Percentiles rank a stretch among this genome's conserved stretches.
Conservation (phyloP, 2,797 vertebrate species). For the Tolypeutes matacus region DNA sequence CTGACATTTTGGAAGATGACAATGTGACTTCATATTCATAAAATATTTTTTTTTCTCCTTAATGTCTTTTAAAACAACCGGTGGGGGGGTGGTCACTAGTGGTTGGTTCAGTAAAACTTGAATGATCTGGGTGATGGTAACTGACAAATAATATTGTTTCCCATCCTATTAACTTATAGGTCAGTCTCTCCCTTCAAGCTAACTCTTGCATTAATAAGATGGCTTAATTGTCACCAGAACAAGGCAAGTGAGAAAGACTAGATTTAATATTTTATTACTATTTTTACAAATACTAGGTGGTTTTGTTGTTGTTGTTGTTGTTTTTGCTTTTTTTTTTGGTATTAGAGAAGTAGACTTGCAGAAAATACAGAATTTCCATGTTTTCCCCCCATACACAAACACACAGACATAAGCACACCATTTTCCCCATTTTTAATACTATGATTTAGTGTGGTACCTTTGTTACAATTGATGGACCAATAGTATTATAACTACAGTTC, state of each 20-base stretch:
- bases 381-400: too few relatives aligned
- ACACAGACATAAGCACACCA: too few relatives aligned
- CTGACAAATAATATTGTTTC: slow-evolving; percentile 1
- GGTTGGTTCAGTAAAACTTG: slow-evolving; percentile 2
- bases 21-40: slow-evolving; percentile 50
- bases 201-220: slow-evolving; percentile 51
- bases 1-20: not conserved
- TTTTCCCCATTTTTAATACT: too few relatives aligned
- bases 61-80: slow-evolving; percentile 5
- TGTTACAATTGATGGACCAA: too few relatives aligned
- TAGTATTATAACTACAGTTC: too few relatives aligned
- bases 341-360: too few relatives aligned
- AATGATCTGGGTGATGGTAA: slow-evolving; percentile 25
- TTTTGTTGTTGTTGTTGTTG: too few relatives aligned
- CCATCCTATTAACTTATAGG: slow-evolving; percentile 42
- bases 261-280: not conserved
- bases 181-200: not conserved
- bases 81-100: not conserved
- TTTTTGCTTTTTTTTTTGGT: too few relatives aligned
- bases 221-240: slow-evolving; percentile 63
- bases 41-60: not conserved
- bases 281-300: too few relatives aligned
- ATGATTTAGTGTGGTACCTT: too few relatives aligned
- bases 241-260: slow-evolving; percentile 35
- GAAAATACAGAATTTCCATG: too few relatives aligned